These are phyloP conservation scores for Polyodon spathula DNA, from an alignment of 2,113 vertebrate species.

Conservation along the genomic window DNA sequence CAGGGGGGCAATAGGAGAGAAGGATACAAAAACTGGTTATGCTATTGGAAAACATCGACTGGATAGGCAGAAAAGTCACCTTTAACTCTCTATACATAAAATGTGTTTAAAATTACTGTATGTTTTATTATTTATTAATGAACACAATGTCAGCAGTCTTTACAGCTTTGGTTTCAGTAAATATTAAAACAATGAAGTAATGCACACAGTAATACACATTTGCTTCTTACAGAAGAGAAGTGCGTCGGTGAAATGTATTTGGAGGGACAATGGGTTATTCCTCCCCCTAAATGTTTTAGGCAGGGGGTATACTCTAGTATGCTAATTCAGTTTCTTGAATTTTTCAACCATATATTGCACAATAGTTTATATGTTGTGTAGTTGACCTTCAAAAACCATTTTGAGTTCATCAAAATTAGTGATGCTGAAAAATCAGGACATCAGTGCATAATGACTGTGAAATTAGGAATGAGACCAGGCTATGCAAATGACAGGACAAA, in stretches of 20 bases:
- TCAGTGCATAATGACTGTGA: slow-evolving; percentile 97
- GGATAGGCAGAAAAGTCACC: neutral
- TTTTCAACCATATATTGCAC: neutral
- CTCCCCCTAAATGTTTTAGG: too few species aligned
- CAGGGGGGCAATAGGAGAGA: slow-evolving; percentile 10
- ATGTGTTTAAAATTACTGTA: neutral
- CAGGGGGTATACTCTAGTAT: too few species aligned
- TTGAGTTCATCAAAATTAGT: slow-evolving; percentile 98
- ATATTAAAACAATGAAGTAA: too few species aligned
- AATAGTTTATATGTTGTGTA: slow-evolving; percentile 22
- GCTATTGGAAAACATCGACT: neutral
- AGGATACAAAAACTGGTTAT: neutral
- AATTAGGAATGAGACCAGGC: slow-evolving; percentile 83
- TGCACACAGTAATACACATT: too few species aligned
- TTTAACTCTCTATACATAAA: neutral
- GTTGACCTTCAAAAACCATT: slow-evolving; percentile 89
- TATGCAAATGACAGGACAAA: slow-evolving; percentile 91
- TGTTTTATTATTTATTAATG: neutral
- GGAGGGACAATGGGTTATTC: too few species aligned
- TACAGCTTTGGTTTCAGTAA: too few species aligned
- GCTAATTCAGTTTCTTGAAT: neutral
- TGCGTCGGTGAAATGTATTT: too few species aligned
- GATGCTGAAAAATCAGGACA: slow-evolving; percentile 89
- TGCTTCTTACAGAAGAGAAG: too few species aligned
- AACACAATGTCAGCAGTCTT: too few species aligned